Evolutionary conservation across 30 jellyfish, hydroid and myxozoan species (phyloP), one percentile per base, ranked within the genome.

Genomic region (Rhopilema esculentum): DNA sequence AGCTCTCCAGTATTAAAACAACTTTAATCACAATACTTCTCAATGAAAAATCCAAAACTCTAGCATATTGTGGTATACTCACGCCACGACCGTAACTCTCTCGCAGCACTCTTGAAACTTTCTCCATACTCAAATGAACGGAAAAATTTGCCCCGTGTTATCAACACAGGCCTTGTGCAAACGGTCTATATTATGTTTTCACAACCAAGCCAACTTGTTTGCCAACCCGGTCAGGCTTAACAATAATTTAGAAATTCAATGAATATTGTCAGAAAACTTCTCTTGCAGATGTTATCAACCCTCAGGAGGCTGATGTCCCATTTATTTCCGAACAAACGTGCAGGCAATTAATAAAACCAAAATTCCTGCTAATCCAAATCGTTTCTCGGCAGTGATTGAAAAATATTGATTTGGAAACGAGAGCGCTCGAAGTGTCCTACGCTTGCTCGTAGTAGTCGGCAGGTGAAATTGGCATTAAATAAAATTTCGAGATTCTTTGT

Each of bases 381-480:
- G 6, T 40, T 40, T 40, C 57, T 40, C 57, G 74, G 31, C 30
- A 64, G 27, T 17, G 74, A 64, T 64, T 64, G 74, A 64, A 20
- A 64, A 31, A 20, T 68, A 32, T 73, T 73, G 84, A 32, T 69
- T 22, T 29, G 69, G 84, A 40, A 32, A 73, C 68, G 69, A 73
- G 84, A 73, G 50, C 53, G 16, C 69, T 31, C 84, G 9, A n/a
- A n/a, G n/a, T n/a, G n/a, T n/a, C n/a, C 57, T 6, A 2, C 57
- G 57, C 57, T 40, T 40, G 57, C 57, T n/a, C 57, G 57, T 40
- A 12, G 57, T 12, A 12, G 6, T 40, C 57, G 57, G 84, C 84
- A 73, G 84, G 84, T 73, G 84, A 73, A 40, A 12, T 40, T 40
- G 57, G 57, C 12, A 40, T 40, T 6, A 40, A 40, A 12, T 40